phyloP scores from a whole-genome alignment of 2,797 vertebrate genomes.

The Amblyraja radiata region DNA sequence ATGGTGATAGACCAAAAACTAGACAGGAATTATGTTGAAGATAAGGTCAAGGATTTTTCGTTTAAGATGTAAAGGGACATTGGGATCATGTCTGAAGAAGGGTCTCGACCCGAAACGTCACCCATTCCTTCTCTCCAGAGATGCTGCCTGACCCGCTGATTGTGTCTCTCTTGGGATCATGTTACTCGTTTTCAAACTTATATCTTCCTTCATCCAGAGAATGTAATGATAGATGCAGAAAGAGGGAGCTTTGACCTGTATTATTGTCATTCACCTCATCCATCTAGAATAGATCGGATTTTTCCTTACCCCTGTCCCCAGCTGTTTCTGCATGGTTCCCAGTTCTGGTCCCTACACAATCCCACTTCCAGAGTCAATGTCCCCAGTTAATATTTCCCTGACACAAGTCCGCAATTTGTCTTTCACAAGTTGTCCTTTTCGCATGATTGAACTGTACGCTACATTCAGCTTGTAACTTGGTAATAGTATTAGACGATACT shows the following conservation, averaged over 20 bases:
- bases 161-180: neutral
- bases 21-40: neutral
- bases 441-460: neutral
- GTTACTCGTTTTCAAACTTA: neutral
- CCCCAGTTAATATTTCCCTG: neutral
- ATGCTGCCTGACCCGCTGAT: no score
- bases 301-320: neutral
- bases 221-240: neutral
- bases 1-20: neutral
- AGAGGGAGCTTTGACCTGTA: neutral
- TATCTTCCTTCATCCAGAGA: neutral
- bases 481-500: no score
- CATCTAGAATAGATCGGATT: neutral
- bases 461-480: neutral
- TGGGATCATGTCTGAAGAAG: no score
- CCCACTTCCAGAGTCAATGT: neutral
- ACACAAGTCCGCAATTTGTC: neutral
- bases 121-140: no score
- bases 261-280: neutral
- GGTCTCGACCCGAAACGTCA: no score
- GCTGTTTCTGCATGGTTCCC: neutral
- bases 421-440: neutral
- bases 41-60: neutral
- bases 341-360: neutral
- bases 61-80: no score